Evolutionary conservation across 2,888 invertebrate species (phyloP), one percentile per base, ranked within the genome.

Genomic region (Odontomyia ornata): DNA sequence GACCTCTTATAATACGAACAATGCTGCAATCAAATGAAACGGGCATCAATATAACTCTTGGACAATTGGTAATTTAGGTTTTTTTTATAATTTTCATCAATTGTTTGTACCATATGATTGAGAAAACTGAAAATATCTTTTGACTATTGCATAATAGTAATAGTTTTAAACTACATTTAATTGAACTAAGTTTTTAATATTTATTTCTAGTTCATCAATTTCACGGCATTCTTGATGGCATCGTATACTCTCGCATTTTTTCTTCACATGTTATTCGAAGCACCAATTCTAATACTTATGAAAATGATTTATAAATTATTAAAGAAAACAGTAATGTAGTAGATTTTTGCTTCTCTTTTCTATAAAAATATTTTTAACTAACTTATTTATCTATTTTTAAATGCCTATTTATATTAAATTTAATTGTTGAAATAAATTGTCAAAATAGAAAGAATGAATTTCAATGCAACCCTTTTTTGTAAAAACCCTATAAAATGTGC

Each of bases 261-360:
- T 25, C 85, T 91, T 21, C 88, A 89, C 0, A 83, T 91, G 64
- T 83, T 91, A 43, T 88, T 91, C 75, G 91, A 91, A 85, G 90
- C 90, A 83, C 91, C 91, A 0, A 86, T 89, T 81, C 89, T 89
- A 81, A 88, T 89, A 25, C 82, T 91, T 18, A 83, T 90, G 5
- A 75, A 75, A 62, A 64, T 75, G 46, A 47, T 47, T 25, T 75
- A 75, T 47, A 75, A 64, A 64, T 18, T 62, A 11, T 15, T 57
- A 7, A 73, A 57, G 43, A 73, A 57, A 36, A 60, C 57, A 27
- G 27, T 25, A 60, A 60, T 57, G n/a, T 73, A 36, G 28, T 0
- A 60, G 13, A 15, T 30, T 30, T 27, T 5, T 52, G 60, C 21
- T 18, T 71, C 25, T 67, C 23, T 15, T 46, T 47, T 69, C 23